phyloP scores from a whole-genome alignment of 2,888 invertebrate genomes.

The Drosophila testacea region DNA sequence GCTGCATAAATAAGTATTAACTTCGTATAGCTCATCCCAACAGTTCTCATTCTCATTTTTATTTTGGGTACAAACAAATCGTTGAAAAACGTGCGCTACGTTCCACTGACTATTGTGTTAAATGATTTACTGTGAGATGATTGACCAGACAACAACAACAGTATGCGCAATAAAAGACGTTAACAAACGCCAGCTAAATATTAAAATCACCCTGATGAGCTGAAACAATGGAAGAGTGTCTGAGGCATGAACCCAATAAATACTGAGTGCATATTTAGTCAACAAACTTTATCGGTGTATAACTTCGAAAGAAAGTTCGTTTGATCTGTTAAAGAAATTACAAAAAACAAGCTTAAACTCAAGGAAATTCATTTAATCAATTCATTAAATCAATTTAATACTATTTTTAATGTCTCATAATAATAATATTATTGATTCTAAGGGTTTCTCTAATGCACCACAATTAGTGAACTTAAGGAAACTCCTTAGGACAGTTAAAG shows the following conservation, averaged over 20 bases:
- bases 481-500: too few relatives aligned
- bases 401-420: too few relatives aligned
- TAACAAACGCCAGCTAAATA: conserved; percentile 27
- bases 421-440: too few relatives aligned
- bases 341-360: too few relatives aligned
- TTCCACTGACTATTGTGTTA: conserved; percentile 28
- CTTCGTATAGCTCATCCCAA: conserved; percentile 14
- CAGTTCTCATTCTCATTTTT: conserved; percentile 23
- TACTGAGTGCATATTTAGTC: not conserved
- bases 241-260: conserved; percentile 10
- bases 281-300: not conserved
- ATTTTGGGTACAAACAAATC: conserved; percentile 54
- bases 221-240: conserved; percentile 5
- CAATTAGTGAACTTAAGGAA: too few relatives aligned
- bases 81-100: conserved; percentile 49
- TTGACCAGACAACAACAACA: conserved; percentile 40
- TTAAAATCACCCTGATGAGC: conserved; percentile 19
- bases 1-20: conserved; percentile 47
- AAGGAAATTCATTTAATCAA: too few relatives aligned
- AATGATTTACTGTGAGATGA: conserved; percentile 76
- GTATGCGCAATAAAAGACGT: conserved; percentile 17
- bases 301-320: not conserved
- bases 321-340: not conserved
- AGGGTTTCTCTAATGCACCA: too few relatives aligned
- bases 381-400: too few relatives aligned